Evolutionary conservation across 2,797 vertebrate species (phyloP).

Genomic region (Epinephelus awoara): DNA sequence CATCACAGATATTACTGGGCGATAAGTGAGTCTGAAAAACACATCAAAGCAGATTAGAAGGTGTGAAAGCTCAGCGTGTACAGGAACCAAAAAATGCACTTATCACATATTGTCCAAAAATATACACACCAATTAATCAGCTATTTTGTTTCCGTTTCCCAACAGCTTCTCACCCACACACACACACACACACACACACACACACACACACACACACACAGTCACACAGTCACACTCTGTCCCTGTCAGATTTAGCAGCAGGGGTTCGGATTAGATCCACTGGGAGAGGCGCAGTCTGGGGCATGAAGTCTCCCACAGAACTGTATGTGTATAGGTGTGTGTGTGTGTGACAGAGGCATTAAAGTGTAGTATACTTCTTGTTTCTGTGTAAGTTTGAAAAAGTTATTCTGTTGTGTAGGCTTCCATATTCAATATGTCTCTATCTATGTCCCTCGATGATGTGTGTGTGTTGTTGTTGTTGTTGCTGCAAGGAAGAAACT

Average conservation of each 20-base stretch:
- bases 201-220: not conserved
- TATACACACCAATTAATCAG: slow-evolving; percentile 19
- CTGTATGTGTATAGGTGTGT: slow-evolving; percentile 5
- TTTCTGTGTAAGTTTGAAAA: slow-evolving; percentile 27
- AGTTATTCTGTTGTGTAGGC: not conserved
- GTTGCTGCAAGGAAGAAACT: slow-evolving; percentile 3
- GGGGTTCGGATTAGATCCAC: slow-evolving; percentile 65
- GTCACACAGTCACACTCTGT: slow-evolving; percentile 48
- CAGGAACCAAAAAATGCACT: not conserved
- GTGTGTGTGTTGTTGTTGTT: slow-evolving; percentile 8
- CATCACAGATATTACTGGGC: not conserved
- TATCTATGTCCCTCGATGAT: slow-evolving; percentile 12
- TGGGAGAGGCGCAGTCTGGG: slow-evolving; percentile 38
- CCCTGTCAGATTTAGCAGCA: slow-evolving; percentile 76
- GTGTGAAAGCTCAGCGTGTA: not conserved
- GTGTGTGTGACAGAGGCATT: slow-evolving; percentile 3
- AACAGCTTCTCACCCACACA: not conserved
- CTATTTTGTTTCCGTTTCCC: slow-evolving; percentile 9
- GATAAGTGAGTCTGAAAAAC: slow-evolving; percentile 3
- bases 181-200: slow-evolving; percentile 7
- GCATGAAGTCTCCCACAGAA: slow-evolving; percentile 29
- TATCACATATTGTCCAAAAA: slow-evolving; percentile 10
- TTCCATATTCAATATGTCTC: slow-evolving; percentile 21
- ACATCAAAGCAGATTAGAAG: not conserved
- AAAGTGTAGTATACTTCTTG: not conserved